These are phyloP conservation scores for Cyanoramphus novaezelandiae DNA, from an alignment of 2,113 vertebrate species.

Conservation along the genomic window DNA sequence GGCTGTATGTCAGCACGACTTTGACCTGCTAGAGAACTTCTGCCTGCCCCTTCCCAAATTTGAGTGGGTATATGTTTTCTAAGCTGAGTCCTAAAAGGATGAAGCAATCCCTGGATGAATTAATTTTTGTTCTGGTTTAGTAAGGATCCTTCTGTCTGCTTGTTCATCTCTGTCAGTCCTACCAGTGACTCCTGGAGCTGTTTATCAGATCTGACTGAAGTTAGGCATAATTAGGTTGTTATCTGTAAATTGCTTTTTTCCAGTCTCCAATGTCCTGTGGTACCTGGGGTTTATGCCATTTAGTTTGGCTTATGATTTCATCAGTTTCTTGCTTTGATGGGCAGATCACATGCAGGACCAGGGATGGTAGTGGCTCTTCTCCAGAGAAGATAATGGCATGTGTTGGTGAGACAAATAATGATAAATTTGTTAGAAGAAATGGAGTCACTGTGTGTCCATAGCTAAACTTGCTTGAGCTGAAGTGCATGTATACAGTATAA, in stretches of 20 bases:
- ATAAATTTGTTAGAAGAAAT: not conserved
- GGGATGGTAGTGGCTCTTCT: not conserved
- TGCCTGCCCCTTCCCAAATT: not conserved
- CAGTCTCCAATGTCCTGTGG: not conserved
- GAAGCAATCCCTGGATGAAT: not conserved
- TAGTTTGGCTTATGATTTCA: not conserved
- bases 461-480: not conserved
- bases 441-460: not conserved
- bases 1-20: not conserved
- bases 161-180: not conserved
- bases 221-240: not conserved
- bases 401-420: not conserved
- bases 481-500: not conserved
- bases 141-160: not conserved
- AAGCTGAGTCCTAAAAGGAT: not conserved
- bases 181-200: not conserved
- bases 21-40: not conserved
- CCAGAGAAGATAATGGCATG: not conserved
- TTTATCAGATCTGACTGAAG: not conserved
- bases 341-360: not conserved
- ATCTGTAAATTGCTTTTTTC: not conserved
- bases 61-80: not conserved
- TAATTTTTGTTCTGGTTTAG: not conserved
- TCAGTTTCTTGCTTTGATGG: not conserved
- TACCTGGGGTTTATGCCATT: not conserved